These are phyloP conservation scores for Drosophila stalkeri DNA, from an alignment of 2,888 invertebrate genomes.

Conservation along the genomic window DNA sequence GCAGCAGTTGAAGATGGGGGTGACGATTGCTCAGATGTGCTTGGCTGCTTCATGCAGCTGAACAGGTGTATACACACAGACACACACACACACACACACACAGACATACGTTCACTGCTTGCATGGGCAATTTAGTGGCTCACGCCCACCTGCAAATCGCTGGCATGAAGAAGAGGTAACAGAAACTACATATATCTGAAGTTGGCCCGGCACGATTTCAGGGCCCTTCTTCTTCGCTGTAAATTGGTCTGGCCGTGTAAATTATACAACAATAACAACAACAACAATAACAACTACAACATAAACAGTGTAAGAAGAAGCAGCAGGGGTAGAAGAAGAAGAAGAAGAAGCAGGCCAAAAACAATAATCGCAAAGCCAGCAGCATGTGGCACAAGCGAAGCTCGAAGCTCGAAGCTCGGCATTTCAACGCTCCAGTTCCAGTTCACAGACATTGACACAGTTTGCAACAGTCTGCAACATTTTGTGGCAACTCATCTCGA, in stretches of 20 bases:
- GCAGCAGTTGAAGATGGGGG: constrained; percentile 12
- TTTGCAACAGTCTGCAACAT: constrained; percentile 42
- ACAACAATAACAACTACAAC: constrained; percentile 13
- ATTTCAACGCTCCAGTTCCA: constrained; percentile 76
- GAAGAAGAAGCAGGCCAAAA: constrained; percentile 46
- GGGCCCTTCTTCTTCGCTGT: constrained; percentile 52
- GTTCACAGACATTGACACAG: constrained; percentile 82
- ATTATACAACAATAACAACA: constrained; percentile 30
- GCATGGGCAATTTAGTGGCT: constrained; percentile 66
- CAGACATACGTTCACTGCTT: neutral
- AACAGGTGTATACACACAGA: constrained; percentile 40
- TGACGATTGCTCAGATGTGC: constrained; percentile 25
- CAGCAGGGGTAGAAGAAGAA: constrained; percentile 32
- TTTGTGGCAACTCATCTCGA: constrained; percentile 12
- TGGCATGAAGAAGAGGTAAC: constrained; percentile 35
- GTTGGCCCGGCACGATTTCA: constrained; percentile 63
- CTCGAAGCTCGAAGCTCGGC: constrained; percentile 36
- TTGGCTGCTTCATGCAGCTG: constrained; percentile 27
- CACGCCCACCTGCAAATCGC: constrained; percentile 65
- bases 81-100: constrained; percentile 14
- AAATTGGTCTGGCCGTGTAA: constrained; percentile 54
- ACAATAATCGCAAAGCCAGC: constrained; percentile 51
- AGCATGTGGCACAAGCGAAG: constrained; percentile 32
- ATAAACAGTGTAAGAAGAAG: constrained; percentile 7
- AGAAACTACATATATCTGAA: constrained; percentile 25